Percentiles rank a stretch among this genome's conserved stretches.
Conservation (phyloP, 2,113 vertebrate genomes). For the Aspiorhynchus laticeps region DNA sequence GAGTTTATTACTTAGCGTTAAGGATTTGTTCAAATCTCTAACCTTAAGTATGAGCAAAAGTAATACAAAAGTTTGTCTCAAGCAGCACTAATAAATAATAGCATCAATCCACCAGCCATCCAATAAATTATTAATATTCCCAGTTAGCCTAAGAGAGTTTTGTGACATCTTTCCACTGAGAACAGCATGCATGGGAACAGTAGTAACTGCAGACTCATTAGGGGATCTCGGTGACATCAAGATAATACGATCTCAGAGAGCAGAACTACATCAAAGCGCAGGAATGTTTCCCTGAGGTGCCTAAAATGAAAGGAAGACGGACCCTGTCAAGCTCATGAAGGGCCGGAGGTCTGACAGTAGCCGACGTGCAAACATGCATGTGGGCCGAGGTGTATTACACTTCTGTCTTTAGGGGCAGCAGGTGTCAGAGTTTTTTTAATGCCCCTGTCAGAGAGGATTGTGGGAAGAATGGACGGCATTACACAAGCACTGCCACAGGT, state of each 20-base stretch:
- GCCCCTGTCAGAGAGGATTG: slow-evolving; percentile 26
- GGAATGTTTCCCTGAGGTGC: slow-evolving; percentile 13
- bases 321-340: neutral
- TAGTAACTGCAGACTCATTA: neutral
- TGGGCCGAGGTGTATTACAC: slow-evolving; percentile 11
- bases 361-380: neutral
- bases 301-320: slow-evolving; percentile 23
- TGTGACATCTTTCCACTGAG: neutral
- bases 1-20: neutral
- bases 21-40: neutral
- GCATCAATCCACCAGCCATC: neutral
- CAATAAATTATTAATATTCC: neutral
- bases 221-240: neutral
- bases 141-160: neutral
- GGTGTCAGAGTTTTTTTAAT: slow-evolving; percentile 36
- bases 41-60: neutral
- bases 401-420: slow-evolving; percentile 28
- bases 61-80: neutral
- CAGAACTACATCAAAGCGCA: slow-evolving; percentile 8
- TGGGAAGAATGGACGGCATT: slow-evolving; percentile 5
- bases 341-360: slow-evolving; percentile 25
- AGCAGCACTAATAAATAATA: neutral
- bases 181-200: neutral
- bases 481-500: neutral
- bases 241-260: slow-evolving; percentile 23